Conservation (phyloP, 2,888 invertebrate genomes). For the Dorcus hopei region DNA sequence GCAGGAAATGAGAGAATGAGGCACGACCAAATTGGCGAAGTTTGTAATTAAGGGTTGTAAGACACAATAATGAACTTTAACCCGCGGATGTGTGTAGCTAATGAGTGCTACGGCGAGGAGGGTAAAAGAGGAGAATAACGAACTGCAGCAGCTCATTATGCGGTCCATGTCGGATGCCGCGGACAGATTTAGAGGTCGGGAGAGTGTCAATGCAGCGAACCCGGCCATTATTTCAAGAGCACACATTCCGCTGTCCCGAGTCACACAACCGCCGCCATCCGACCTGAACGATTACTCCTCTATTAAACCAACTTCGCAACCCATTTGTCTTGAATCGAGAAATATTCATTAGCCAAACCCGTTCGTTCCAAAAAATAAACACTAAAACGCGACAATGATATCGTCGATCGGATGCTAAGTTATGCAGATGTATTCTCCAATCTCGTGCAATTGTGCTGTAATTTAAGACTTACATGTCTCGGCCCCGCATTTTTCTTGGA, state of each 20-base stretch:
- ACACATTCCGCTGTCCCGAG: constrained; percentile 29
- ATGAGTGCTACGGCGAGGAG: constrained; percentile 24
- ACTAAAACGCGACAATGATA: constrained; percentile 42
- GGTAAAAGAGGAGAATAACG: constrained; percentile 9
- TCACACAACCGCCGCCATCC: constrained; percentile 14
- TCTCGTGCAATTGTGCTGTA: constrained; percentile 50
- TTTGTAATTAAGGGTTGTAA: constrained; percentile 28
- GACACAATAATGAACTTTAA: constrained; percentile 29
- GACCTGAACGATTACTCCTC: constrained; percentile 28
- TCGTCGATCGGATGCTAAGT: constrained; percentile 43
- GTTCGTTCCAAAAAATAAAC: constrained; percentile 13
- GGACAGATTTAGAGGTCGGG: constrained; percentile 42
- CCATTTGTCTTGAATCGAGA: constrained; percentile 40
- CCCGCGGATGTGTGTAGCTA: constrained; percentile 24
- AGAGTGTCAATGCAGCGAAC: constrained; percentile 29
- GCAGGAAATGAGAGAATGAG: constrained; percentile 27
- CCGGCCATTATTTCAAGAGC: constrained; percentile 30
- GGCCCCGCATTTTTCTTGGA: constrained; percentile 44
- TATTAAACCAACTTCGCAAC: constrained; percentile 30
- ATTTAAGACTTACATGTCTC: constrained; percentile 47
- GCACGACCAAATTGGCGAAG: constrained; percentile 28
- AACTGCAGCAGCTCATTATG: constrained; percentile 36
- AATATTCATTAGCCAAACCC: constrained; percentile 40
- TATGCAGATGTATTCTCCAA: constrained; percentile 50
- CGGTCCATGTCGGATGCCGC: constrained; percentile 34